These are phyloP conservation scores for Daktulosphaira vitifoliae DNA, from an alignment of 1,140 invertebrate genomes.

Conservation along the genomic window DNA sequence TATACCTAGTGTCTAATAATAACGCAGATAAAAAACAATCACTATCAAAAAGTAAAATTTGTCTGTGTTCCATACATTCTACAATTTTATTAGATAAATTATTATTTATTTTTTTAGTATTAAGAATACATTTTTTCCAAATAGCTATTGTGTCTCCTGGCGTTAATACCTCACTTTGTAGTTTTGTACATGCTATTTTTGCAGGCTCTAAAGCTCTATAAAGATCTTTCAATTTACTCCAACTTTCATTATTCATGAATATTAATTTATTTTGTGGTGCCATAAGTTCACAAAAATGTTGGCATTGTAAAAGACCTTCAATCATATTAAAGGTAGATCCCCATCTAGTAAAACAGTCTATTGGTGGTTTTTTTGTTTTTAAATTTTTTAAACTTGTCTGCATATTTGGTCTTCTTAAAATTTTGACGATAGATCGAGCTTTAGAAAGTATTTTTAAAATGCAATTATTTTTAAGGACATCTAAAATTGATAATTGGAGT, in stretches of 20 bases:
- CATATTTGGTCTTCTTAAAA: neutral
- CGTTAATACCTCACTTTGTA: too few relatives aligned
- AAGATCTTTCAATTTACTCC: too few relatives aligned
- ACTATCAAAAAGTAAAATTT: neutral
- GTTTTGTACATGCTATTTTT: too few relatives aligned
- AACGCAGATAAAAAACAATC: neutral
- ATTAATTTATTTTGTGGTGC: too few relatives aligned
- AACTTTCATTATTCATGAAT: too few relatives aligned
- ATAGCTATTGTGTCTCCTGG: too few relatives aligned
- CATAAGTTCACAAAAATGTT: neutral
- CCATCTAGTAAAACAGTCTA: neutral
- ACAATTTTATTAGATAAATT: too few relatives aligned
- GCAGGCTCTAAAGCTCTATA: too few relatives aligned
- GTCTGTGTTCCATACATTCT: neutral
- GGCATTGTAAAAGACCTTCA: neutral
- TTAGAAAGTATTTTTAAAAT: neutral
- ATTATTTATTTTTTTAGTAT: too few relatives aligned
- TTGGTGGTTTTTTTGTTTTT: neutral
- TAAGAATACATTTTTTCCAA: too few relatives aligned
- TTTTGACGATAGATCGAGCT: neutral
- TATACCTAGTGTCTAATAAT: neutral
- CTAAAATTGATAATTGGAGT: neutral
- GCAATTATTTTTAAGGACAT: neutral
- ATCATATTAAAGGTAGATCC: conserved; percentile 5
- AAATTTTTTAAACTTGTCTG: neutral